Evolutionary conservation across 2,888 invertebrate genomes (phyloP), one percentile per base, ranked within the genome.

Genomic region (Loripinus fragilis): DNA sequence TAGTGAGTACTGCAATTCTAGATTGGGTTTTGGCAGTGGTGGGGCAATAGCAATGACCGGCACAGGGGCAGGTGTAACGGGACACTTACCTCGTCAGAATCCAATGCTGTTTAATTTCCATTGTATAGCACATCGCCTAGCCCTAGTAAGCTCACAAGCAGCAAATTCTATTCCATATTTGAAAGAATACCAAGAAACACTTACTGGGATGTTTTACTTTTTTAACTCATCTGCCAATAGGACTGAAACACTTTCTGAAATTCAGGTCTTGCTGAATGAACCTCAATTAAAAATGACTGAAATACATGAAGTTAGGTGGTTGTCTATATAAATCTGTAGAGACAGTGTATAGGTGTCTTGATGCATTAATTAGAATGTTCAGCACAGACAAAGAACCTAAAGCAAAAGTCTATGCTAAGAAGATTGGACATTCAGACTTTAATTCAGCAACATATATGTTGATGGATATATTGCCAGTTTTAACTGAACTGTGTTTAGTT

Each of bases 241-340:
- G 15, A 45, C 8, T 38, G 0, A n/a, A n/a, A 69, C 35, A 55
- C 55, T 74, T 20, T 15, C 69, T 38, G 23, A 42, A 23, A 70
- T 72, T 1, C 76, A 72, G 17, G 33, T 42, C 2, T 30, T 75
- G 15, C 48, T 77, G 7, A 60, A 77, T 68, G 77, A 77, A n/a
- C 77, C 77, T 15, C 52, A 20, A 2, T 1, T 71, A 17, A 78
- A 74, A 65, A 64, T 78, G 1, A 74, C 66, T 30, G 78, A 78
- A 52, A 71, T 78, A 12, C 78, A 78, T 67, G 71, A 74, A 52
- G 71, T 78, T 15, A 50, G 66, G 30, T 77, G 73, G 73, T n/a
- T 77, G 69, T 70, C 55, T 3, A 35, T 48, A 66, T 33, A 41
- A 74, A 28, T 74, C 78, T 66, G 71, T 78, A 15, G 17, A 78